A percentile compares a stretch with the other conserved stretches of the same genome.
phyloP scores from a whole-genome alignment of 2,888 invertebrate species.

The Drosophila nigricruria region DNA sequence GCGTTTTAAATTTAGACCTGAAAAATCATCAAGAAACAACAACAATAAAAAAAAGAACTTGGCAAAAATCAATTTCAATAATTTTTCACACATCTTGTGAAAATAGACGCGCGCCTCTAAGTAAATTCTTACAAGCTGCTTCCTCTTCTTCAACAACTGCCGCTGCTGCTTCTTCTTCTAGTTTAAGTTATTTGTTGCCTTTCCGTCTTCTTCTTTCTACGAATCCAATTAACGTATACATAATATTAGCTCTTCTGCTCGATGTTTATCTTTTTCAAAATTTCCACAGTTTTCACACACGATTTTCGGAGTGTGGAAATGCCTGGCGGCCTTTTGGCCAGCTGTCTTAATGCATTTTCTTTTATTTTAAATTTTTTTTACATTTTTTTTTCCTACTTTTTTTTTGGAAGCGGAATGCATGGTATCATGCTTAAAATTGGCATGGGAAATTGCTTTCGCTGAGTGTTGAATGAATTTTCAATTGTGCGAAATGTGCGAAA shows the following conservation, averaged over 20 bases:
- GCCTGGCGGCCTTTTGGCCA: conserved; percentile 16
- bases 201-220: conserved; percentile 4
- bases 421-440: conserved; percentile 70
- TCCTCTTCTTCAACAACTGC: neutral
- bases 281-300: conserved; percentile 43
- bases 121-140: conserved; percentile 29
- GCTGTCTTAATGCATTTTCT: conserved; percentile 39
- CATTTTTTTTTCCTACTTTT: conserved; percentile 26
- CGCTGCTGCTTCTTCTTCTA: neutral
- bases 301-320: conserved; percentile 51
- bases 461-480: conserved; percentile 31
- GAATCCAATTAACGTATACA: conserved; percentile 28
- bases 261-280: conserved; percentile 33
- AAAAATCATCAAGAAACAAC: conserved; percentile 42
- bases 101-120: conserved; percentile 47
- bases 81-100: conserved; percentile 63
- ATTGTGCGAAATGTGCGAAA: conserved; percentile 26
- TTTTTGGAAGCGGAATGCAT: conserved; percentile 59
- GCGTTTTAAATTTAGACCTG: conserved; percentile 70
- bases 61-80: conserved; percentile 58
- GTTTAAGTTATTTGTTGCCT: neutral
- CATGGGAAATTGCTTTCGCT: conserved; percentile 25
- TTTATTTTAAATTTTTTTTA: conserved; percentile 12
- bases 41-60: conserved; percentile 7
- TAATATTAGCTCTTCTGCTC: conserved; percentile 15